Conservation (phyloP, 1,140 invertebrate genomes). For the Leptonema lineaticorne region DNA sequence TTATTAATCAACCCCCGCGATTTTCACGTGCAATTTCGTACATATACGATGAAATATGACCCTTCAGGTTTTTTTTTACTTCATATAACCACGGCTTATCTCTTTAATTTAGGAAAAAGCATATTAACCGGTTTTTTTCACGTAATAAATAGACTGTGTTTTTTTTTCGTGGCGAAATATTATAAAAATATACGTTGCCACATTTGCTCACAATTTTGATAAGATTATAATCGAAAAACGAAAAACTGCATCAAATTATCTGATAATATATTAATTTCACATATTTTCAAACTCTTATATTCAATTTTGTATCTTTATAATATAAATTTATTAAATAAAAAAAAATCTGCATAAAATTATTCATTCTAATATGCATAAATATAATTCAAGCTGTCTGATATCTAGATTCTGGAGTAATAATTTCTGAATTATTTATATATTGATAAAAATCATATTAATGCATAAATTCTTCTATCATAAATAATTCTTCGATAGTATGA, state of each 20-base stretch:
- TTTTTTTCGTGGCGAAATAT: neutral
- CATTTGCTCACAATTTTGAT: neutral
- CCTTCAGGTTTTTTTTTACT: neutral
- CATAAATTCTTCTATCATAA: neutral
- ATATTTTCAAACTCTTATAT: neutral
- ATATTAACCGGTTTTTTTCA: constrained; percentile 3
- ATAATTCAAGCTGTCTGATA: neutral
- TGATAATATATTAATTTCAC: neutral
- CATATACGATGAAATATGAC: constrained; percentile 6
- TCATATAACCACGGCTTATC: neutral
- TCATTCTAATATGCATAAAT: neutral
- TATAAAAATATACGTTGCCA: neutral
- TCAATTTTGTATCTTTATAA: neutral
- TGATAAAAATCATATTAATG: neutral
- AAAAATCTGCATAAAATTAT: neutral
- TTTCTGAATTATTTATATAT: neutral
- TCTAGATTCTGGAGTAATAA: neutral
- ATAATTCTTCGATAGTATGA: neutral
- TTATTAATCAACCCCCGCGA: no score
- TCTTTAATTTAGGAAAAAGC: constrained; percentile 16
- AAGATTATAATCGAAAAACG: constrained; percentile 6
- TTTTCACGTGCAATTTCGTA: no score
- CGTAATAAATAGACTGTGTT: neutral
- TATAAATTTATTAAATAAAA: neutral
- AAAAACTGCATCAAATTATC: neutral